These are phyloP conservation scores for Cacoxenus indagator DNA, from an alignment of 2,888 invertebrate species.

Conservation along the genomic window DNA sequence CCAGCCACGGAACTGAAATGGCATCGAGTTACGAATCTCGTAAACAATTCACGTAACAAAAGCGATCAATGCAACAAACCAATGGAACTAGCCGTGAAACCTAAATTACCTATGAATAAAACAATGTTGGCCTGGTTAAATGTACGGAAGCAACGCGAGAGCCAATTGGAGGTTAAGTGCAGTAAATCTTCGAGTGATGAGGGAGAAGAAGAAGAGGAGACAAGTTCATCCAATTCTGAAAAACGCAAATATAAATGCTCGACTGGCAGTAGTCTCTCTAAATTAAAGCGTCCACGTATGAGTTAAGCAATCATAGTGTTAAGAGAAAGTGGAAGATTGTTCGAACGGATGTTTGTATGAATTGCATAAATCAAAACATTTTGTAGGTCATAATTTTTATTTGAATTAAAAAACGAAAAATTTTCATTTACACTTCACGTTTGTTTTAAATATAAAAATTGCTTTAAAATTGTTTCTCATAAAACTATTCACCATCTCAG, in stretches of 20 bases:
- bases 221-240: slow-evolving; percentile 14
- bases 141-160: slow-evolving; percentile 42
- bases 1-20: slow-evolving; percentile 74
- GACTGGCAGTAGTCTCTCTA: slow-evolving; percentile 22
- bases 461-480: slow-evolving; percentile 42
- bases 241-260: neutral
- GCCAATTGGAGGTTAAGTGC: slow-evolving; percentile 12
- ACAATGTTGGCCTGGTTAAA: slow-evolving; percentile 64
- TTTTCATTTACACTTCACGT: neutral
- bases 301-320: slow-evolving; percentile 24
- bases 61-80: slow-evolving; percentile 74
- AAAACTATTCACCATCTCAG: slow-evolving; percentile 19
- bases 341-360: neutral
- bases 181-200: slow-evolving; percentile 19
- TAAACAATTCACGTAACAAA: slow-evolving; percentile 82
- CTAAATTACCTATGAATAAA: slow-evolving; percentile 46
- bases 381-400: slow-evolving; percentile 48
- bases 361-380: neutral
- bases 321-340: neutral
- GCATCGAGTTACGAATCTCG: slow-evolving; percentile 80
- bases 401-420: slow-evolving; percentile 50
- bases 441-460: slow-evolving; percentile 45
- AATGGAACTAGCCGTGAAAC: slow-evolving; percentile 51
- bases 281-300: slow-evolving; percentile 43
- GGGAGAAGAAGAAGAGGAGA: slow-evolving; percentile 32